phyloP scores from a whole-genome alignment of 2,113 vertebrate species.

The Cisticola juncidis region DNA sequence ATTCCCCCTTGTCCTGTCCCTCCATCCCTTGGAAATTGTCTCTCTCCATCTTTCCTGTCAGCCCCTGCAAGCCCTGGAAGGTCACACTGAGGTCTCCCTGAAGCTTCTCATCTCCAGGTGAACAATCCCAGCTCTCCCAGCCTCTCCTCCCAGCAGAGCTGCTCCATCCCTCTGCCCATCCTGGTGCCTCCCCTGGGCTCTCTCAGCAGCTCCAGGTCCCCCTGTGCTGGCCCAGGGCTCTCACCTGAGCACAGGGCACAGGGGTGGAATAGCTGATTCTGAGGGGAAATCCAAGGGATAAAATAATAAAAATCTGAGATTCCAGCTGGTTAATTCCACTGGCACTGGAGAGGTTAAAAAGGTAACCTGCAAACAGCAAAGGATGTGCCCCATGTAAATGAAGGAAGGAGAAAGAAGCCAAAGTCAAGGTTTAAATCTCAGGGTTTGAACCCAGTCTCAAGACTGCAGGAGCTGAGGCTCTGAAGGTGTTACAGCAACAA shows the following conservation, averaged over 20 bases:
- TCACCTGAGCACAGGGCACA: background rate
- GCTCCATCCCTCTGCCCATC: background rate
- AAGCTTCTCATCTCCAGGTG: background rate
- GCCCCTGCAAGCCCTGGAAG: background rate
- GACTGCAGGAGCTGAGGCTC: background rate
- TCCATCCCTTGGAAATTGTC: accelerated
- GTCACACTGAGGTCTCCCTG: accelerated
- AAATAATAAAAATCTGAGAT: background rate
- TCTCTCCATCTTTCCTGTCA: background rate
- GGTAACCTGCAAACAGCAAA: background rate
- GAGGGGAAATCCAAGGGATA: background rate
- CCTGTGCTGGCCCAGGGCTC: background rate
- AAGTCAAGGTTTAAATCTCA: background rate
- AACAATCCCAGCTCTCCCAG: background rate
- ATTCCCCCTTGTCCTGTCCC: accelerated
- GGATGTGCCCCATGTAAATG: background rate
- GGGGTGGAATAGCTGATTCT: background rate
- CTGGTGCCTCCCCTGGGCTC: background rate
- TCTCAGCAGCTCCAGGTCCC: background rate
- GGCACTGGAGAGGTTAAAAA: background rate
- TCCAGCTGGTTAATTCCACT: background rate
- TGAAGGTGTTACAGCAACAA: background rate
- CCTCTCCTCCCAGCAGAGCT: background rate
- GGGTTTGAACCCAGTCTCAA: background rate
- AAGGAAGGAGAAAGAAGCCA: background rate